A percentile compares a stretch with the other conserved stretches of the same genome.
Conservation (phyloP, 2,797 vertebrate species). For the Coilia nasus region DNA sequence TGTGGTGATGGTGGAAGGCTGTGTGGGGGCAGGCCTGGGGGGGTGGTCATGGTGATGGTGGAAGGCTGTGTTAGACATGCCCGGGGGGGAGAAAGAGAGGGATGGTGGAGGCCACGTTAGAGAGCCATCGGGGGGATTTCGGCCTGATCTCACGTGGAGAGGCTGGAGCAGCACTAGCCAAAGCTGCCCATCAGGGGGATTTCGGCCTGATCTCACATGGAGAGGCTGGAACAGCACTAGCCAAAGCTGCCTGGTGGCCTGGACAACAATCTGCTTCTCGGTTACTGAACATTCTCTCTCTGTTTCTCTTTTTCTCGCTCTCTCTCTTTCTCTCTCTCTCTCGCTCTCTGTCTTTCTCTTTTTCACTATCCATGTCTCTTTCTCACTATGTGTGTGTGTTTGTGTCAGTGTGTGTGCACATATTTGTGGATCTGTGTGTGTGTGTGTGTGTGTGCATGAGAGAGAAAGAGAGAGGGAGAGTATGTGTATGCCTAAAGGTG, state of each 20-base stretch:
- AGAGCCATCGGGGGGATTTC: too few relatives aligned
- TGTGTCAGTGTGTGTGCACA: background rate
- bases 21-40: too few relatives aligned
- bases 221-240: background rate
- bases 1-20: too few relatives aligned
- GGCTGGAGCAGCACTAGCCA: too few relatives aligned
- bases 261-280: background rate
- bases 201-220: background rate
- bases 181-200: background rate
- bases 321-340: background rate
- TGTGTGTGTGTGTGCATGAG: background rate
- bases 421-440: background rate
- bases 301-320: background rate
- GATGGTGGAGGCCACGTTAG: too few relatives aligned
- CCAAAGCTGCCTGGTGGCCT: background rate
- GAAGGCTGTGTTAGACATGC: too few relatives aligned
- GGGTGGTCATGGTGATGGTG: too few relatives aligned
- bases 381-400: background rate
- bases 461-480: too few relatives aligned
- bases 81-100: too few relatives aligned
- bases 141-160: too few relatives aligned
- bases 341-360: background rate
- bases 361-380: background rate
- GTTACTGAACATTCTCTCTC: background rate
- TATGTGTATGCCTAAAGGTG: background rate